These are phyloP conservation scores for Bergia sp. DNA, from an alignment of 92 coral and sea anemone genomes.

Conservation along the genomic window DNA sequence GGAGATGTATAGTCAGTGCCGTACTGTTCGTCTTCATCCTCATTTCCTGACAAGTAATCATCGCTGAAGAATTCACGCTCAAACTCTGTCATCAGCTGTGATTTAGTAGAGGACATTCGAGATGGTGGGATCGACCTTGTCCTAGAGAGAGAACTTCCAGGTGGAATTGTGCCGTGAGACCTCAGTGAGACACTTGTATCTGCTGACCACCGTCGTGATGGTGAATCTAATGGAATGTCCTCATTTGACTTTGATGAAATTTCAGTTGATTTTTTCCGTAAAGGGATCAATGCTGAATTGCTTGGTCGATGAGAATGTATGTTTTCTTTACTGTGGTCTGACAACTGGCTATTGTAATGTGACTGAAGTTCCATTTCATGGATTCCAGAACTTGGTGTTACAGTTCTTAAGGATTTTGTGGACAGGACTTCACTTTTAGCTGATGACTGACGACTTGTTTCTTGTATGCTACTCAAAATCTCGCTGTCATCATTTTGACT, in stretches of 20 bases:
- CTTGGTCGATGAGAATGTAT: not conserved
- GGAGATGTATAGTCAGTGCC: slow-evolving; percentile 59
- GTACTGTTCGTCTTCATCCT: slow-evolving; percentile 54
- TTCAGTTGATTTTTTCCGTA: slow-evolving; percentile 32
- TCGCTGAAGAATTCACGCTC: slow-evolving; percentile 79
- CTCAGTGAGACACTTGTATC: slow-evolving; percentile 28
- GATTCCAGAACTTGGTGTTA: slow-evolving; percentile 41
- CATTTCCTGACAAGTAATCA: slow-evolving; percentile 85
- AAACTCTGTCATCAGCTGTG: slow-evolving; percentile 56
- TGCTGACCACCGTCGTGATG: slow-evolving; percentile 34
- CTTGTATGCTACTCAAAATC: slow-evolving; percentile 2
- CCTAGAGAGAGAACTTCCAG: slow-evolving; percentile 61
- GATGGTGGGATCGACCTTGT: slow-evolving; percentile 68
- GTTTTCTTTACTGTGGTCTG: slow-evolving; percentile 12
- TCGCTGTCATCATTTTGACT: slow-evolving; percentile 49
- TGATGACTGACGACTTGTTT: slow-evolving; percentile 32
- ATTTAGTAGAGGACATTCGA: slow-evolving; percentile 43
- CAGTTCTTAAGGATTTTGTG: slow-evolving; percentile 14
- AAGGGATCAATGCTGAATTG: not conserved
- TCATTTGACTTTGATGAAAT: slow-evolving; percentile 49
- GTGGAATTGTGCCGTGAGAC: slow-evolving; percentile 41
- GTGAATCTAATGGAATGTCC: not conserved
- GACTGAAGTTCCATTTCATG: slow-evolving; percentile 36
- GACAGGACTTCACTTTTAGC: slow-evolving; percentile 22
- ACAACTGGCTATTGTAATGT: slow-evolving; percentile 15